These are phyloP conservation scores for Rhagoletis pomonella DNA, from an alignment of 1,140 invertebrate genomes.

Conservation along the genomic window DNA sequence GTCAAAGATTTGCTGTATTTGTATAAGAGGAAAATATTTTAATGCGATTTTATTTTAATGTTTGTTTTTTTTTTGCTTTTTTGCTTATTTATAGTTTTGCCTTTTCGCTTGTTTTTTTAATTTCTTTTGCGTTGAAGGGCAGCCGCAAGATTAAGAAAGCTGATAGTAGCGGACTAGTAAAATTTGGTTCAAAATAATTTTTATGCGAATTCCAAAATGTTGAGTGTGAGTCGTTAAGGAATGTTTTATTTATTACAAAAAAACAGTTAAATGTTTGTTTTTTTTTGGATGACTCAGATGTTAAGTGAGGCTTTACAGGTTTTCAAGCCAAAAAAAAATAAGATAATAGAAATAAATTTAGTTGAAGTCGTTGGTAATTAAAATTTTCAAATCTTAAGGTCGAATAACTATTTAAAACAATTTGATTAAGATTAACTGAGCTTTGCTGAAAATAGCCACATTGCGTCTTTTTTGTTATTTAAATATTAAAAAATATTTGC, in stretches of 20 bases:
- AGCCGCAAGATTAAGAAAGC: slow-evolving; percentile 13
- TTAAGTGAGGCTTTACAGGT: neutral
- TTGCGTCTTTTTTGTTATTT: too few relatives aligned
- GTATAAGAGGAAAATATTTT: slow-evolving; percentile 39
- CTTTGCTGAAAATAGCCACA: too few relatives aligned
- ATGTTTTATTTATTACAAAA: neutral
- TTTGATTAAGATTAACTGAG: too few relatives aligned
- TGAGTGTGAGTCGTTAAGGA: slow-evolving; percentile 10
- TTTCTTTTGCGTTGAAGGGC: slow-evolving; percentile 9
- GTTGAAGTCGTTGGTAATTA: too few relatives aligned
- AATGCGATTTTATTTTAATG: slow-evolving; percentile 11
- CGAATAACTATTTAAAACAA: too few relatives aligned
- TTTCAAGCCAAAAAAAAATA: neutral
- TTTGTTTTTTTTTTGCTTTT: neutral
- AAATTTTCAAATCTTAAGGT: too few relatives aligned
- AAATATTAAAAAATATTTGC: too few relatives aligned
- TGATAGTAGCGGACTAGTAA: slow-evolving; percentile 34
- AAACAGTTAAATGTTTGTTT: neutral
- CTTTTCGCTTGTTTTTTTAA: neutral
- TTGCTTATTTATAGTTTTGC: neutral
- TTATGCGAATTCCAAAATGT: slow-evolving; percentile 42
- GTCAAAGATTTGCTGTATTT: neutral
- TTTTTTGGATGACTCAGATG: neutral
- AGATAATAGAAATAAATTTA: too few relatives aligned
- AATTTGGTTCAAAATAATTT: slow-evolving; percentile 5